Percentiles rank a stretch among this genome's conserved stretches.
Evolutionary conservation across 2,797 vertebrate genomes (phyloP).

Genomic region (Limnodromus scolopaceus): DNA sequence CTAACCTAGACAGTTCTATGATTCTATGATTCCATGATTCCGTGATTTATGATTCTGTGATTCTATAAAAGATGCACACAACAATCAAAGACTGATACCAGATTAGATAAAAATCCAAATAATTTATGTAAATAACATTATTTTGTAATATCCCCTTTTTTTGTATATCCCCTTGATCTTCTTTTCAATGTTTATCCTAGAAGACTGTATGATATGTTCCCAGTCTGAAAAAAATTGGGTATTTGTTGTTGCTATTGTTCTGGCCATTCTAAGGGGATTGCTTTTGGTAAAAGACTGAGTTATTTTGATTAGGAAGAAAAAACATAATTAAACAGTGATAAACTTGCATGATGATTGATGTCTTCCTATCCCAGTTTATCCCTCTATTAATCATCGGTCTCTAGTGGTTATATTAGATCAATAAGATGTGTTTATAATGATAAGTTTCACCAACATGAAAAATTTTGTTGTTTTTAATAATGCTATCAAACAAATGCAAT

Average conservation of each 20-base stretch:
- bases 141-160: neutral
- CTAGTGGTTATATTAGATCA: neutral
- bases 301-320: neutral
- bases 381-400: neutral
- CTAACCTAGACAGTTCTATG: no score
- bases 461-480: neutral
- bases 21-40: no score
- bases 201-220: neutral
- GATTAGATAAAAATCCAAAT: neutral
- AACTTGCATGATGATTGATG: neutral
- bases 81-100: neutral
- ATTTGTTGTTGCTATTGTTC: neutral
- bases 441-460: neutral
- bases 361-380: neutral
- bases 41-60: no score
- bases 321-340: neutral
- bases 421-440: neutral
- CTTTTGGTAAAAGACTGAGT: neutral
- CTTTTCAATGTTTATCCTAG: neutral
- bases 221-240: neutral
- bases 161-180: neutral
- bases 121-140: neutral
- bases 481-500: neutral
- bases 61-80: neutral
- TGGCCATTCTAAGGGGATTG: neutral